Base-by-base conservation (phyloP, 2,797 vertebrate genomes). In the Caiman crocodilus region DNA sequence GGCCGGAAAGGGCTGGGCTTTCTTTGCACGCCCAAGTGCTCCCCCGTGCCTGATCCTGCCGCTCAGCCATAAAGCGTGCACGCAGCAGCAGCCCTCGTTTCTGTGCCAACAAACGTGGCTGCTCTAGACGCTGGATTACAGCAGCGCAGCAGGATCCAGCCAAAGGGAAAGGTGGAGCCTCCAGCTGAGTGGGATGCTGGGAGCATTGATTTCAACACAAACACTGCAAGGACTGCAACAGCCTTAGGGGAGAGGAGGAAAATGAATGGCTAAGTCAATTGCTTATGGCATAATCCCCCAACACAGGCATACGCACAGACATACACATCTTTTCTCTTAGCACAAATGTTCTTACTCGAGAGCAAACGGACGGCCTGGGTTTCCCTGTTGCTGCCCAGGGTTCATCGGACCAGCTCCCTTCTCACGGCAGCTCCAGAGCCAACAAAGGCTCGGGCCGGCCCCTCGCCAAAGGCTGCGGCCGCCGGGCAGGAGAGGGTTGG, bases 11-110 rank as follows among this genome's bases (percentile, higher is more conserved):
- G 63, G 35, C 32, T 20, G 32, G 20, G 42, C 32, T 23, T 23
- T 2, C 28, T 64, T 28, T 65, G 10, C 57, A 15, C 1, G 7
- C 2, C 82, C 13, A n/a, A 0, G 1, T 76, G 26, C 17, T 73
- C 32, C 69, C 42, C 20, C n/a, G 17, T 15, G 11, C 65, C 65
- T 32, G 30, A 67, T 84, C 55, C 30, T 20, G 50, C 8, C 59
- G 57, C 14, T 14, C 71, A 74, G 71, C 69, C 25, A 14, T 42
- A 50, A 50, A 23, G 42, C 5, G 4, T 4, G 3, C 21, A 7
- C 13, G 42, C 8, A 35, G 50, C 8, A 35, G 50, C 14, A 10
- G 26, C 4, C 8, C 7, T 50, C 71, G 50, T 16, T 21, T 74
- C 71, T 16, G 13, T 23, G 8, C 25, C 35, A 55, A 16, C 71